A percentile compares a stretch with the other conserved stretches of the same genome.
Evolutionary conservation across 2,113 vertebrate genomes (phyloP).

Genomic region (Lates calcarifer): DNA sequence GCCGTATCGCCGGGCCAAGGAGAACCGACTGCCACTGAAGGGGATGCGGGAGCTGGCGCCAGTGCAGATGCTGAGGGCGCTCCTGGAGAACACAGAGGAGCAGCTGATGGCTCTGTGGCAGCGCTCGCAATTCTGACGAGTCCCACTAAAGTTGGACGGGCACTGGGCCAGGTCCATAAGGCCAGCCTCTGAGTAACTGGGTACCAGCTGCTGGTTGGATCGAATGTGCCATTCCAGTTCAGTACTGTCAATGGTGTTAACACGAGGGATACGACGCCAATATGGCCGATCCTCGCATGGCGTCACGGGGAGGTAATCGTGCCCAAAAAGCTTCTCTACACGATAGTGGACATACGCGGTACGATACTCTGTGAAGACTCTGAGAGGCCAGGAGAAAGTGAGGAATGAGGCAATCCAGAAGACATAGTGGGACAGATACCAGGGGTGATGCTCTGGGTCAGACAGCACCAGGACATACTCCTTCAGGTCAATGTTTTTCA

Average conservation of each 20-base stretch:
- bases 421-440: constrained; percentile 94
- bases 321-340: constrained; percentile 96
- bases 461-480: constrained; percentile 96
- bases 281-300: constrained; percentile 92
- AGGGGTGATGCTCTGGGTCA: constrained; percentile 91
- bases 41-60: constrained; percentile 91
- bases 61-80: constrained; percentile 94
- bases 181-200: constrained; percentile 96
- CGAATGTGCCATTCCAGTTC: constrained; percentile 98
- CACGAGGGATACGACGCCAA: constrained; percentile 92
- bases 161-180: constrained; percentile 94
- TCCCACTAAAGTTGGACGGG: constrained; percentile 84
- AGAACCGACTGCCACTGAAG: constrained; percentile 93
- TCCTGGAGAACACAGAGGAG: constrained; percentile 97
- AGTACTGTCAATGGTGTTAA: constrained; percentile 96
- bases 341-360: constrained; percentile 95
- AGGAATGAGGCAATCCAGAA: constrained; percentile 95
- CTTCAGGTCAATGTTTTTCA: constrained; percentile 96
- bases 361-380: constrained; percentile 94
- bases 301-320: constrained; percentile 90
- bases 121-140: constrained; percentile 93
- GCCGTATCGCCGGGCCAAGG: constrained; percentile 91
- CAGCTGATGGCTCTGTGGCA: constrained; percentile 96
- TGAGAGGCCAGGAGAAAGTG: constrained; percentile 94
- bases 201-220: constrained; percentile 97